These are phyloP conservation scores for Melanotaenia trifasciata DNA, from an alignment of 2,797 vertebrate genomes.

Conservation along the genomic window DNA sequence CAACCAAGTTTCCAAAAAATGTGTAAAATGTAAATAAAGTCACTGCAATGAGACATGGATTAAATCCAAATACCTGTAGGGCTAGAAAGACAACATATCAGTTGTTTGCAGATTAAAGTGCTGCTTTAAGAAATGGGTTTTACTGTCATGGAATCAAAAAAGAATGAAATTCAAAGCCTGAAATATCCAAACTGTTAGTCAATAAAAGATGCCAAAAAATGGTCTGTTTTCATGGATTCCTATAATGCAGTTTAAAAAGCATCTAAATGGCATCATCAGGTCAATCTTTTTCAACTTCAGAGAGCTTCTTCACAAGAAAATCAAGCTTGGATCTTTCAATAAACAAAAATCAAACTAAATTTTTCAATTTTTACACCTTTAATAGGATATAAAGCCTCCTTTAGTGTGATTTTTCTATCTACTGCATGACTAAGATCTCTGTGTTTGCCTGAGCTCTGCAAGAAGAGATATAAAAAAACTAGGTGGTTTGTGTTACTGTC, in stretches of 20 bases:
- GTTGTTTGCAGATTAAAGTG: background rate
- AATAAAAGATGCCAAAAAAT: background rate
- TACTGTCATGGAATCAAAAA: background rate
- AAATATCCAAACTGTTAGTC: background rate
- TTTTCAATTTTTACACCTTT: background rate
- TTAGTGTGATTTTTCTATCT: background rate
- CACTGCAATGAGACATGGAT: too few relatives aligned
- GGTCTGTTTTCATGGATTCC: background rate
- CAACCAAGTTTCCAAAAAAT: too few relatives aligned
- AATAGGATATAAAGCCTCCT: background rate
- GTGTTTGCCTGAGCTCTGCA: background rate
- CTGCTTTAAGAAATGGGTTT: too few relatives aligned
- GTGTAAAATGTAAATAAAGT: background rate
- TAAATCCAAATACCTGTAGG: background rate
- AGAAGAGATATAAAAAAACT: background rate
- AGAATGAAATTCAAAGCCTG: background rate
- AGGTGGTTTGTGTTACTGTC: conserved; percentile 40
- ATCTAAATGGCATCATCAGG: conserved; percentile 2
- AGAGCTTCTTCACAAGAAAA: background rate
- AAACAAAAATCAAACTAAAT: background rate
- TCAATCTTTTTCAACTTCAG: conserved; percentile 5
- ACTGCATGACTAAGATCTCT: background rate
- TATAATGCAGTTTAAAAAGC: conserved; percentile 5
- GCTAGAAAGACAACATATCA: background rate
- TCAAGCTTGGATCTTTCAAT: background rate